Evolutionary conservation across 2,113 vertebrate species (phyloP).

Genomic region (Noturus placidus): DNA sequence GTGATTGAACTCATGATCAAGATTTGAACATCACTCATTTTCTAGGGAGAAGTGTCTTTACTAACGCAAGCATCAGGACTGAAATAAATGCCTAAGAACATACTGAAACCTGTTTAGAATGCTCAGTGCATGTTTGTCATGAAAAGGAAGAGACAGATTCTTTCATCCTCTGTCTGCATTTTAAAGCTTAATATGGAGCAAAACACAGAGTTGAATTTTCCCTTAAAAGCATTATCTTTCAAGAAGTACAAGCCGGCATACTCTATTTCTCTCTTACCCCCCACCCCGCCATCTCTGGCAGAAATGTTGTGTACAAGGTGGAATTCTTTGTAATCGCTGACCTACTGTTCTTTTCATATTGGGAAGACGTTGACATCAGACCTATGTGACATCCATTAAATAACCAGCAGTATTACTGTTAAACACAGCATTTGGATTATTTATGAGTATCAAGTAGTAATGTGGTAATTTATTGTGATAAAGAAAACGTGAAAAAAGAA

Average conservation of each 20-base stretch:
- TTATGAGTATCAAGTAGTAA: not conserved
- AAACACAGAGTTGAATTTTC: not conserved
- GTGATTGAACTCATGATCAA: not conserved
- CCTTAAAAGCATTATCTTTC: slow-evolving; percentile 11
- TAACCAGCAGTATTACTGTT: not conserved
- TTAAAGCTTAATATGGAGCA: not conserved
- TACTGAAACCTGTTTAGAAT: not conserved
- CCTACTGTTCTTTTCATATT: slow-evolving; percentile 28
- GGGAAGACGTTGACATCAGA: not conserved
- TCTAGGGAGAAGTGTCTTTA: not conserved
- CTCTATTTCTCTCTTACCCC: not conserved
- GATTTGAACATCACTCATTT: not conserved
- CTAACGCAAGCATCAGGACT: not conserved
- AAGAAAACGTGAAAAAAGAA: not conserved
- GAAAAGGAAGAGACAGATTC: not conserved
- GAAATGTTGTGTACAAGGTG: slow-evolving; percentile 12
- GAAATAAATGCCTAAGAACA: not conserved
- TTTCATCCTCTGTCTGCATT: not conserved
- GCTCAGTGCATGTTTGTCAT: not conserved
- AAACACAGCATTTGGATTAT: not conserved
- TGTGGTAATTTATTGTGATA: not conserved
- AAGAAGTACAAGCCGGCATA: not conserved
- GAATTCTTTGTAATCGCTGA: slow-evolving; percentile 5
- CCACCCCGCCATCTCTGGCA: not conserved
- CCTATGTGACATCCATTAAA: not conserved